These are phyloP conservation scores for Branchellion lobata DNA, from an alignment of 2,888 invertebrate genomes.

Conservation along the genomic window DNA sequence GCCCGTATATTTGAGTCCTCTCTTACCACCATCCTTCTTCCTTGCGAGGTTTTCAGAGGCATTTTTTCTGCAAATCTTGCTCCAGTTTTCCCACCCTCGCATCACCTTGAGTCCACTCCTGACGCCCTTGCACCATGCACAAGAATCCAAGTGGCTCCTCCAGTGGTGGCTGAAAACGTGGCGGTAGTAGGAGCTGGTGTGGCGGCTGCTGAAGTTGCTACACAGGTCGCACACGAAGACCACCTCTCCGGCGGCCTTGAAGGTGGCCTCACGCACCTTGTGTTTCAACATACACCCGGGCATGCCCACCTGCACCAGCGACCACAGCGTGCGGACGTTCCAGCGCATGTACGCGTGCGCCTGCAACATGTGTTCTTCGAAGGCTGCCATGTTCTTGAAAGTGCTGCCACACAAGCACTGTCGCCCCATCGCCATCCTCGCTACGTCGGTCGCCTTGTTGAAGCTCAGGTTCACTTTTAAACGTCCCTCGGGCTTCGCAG, in stretches of 20 bases:
- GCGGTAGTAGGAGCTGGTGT: not conserved
- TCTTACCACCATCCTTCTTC: not conserved
- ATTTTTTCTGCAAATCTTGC: too few relatives aligned
- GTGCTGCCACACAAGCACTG: conserved; percentile 9
- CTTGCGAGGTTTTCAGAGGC: too few relatives aligned
- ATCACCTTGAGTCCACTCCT: not conserved
- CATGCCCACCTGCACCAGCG: not conserved
- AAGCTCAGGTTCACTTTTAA: too few relatives aligned
- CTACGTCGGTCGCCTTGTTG: not conserved
- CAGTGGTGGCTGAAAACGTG: conserved; percentile 17
- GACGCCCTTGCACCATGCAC: conserved; percentile 28
- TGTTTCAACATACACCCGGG: not conserved
- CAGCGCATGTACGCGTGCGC: conserved; percentile 18
- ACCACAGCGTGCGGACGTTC: conserved; percentile 3
- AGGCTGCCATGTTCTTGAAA: not conserved
- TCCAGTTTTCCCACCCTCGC: too few relatives aligned
- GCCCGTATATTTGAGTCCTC: not conserved
- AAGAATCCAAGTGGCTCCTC: conserved; percentile 2
- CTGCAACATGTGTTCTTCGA: conserved; percentile 29
- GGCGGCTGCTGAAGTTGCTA: not conserved
- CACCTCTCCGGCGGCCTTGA: not conserved
- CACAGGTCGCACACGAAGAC: not conserved
- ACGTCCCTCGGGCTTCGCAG: too few relatives aligned
- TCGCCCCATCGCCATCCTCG: conserved; percentile 1
- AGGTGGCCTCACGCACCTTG: not conserved